Percentiles rank a stretch among this genome's conserved stretches.
Conservation (phyloP, 2,113 vertebrate species). For the Labeo catla region DNA sequence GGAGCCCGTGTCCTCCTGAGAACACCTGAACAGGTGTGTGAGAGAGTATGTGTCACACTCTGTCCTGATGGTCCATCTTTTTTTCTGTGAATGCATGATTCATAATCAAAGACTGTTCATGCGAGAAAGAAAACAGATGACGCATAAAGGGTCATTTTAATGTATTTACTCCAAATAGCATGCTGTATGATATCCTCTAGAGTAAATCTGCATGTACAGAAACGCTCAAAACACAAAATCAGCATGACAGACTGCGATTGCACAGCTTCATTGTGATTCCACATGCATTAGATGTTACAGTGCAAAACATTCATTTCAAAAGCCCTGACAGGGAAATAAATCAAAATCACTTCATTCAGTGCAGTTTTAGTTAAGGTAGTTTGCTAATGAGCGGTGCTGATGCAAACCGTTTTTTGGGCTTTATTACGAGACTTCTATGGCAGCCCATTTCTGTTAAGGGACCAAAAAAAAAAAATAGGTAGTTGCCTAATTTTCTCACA, state of each 20-base stretch:
- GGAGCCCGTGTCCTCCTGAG: constrained; percentile 53
- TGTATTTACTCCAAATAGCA: constrained; percentile 19
- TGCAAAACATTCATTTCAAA: not conserved
- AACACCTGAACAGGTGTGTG: constrained; percentile 54
- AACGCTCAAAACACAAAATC: too few species aligned
- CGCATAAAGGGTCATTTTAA: not conserved
- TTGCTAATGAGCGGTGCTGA: not conserved
- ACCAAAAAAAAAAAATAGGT: not conserved
- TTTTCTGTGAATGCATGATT: constrained; percentile 43
- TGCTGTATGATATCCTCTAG: not conserved
- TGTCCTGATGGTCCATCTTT: constrained; percentile 27
- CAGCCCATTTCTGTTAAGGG: not conserved
- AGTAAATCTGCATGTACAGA: not conserved
- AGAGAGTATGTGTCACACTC: constrained; percentile 21
- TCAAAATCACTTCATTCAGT: not conserved
- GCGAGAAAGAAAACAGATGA: constrained; percentile 44
- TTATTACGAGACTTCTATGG: not conserved
- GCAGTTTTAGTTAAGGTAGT: not conserved
- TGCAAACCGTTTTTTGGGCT: not conserved
- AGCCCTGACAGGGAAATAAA: not conserved
- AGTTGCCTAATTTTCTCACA: too few species aligned
- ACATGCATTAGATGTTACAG: not conserved
- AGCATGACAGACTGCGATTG: not conserved
- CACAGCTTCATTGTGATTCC: not conserved
- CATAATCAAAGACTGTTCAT: constrained; percentile 46